Conservation (phyloP, 2,797 vertebrate genomes). For the Luscinia luscinia region DNA sequence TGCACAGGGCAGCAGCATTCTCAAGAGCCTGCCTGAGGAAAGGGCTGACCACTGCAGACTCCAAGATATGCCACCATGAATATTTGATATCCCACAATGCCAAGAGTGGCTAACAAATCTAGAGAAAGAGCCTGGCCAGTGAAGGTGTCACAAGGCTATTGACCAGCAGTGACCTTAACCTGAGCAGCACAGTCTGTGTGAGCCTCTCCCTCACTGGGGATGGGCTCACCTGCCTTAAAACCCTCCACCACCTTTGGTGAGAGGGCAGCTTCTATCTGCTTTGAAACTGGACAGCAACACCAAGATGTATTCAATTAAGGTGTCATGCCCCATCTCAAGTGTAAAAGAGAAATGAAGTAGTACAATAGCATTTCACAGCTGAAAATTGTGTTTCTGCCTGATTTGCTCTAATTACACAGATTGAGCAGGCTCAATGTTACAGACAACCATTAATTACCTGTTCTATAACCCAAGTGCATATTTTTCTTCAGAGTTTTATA, state of each 20-base stretch:
- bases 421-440: slow-evolving; percentile 57
- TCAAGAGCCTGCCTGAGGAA: neutral
- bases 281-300: slow-evolving; percentile 59
- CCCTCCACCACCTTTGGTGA: neutral
- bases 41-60: neutral
- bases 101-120: neutral
- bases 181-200: neutral
- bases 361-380: slow-evolving; percentile 71
- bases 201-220: neutral
- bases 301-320: slow-evolving; percentile 69
- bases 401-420: slow-evolving; percentile 72
- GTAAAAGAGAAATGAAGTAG: slow-evolving; percentile 61
- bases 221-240: slow-evolving; percentile 35
- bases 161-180: neutral
- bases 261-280: slow-evolving; percentile 44
- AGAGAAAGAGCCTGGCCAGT: neutral
- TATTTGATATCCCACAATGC: neutral
- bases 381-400: slow-evolving; percentile 73
- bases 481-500: slow-evolving; percentile 56
- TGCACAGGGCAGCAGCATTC: neutral
- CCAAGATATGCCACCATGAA: neutral
- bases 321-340: slow-evolving; percentile 67
- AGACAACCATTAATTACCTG: slow-evolving; percentile 74
- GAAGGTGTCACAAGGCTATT: neutral
- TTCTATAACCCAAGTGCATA: slow-evolving; percentile 49